These are phyloP conservation scores for Thalassarche chlororhynchos DNA, from an alignment of 2,113 vertebrate genomes.

Conservation along the genomic window DNA sequence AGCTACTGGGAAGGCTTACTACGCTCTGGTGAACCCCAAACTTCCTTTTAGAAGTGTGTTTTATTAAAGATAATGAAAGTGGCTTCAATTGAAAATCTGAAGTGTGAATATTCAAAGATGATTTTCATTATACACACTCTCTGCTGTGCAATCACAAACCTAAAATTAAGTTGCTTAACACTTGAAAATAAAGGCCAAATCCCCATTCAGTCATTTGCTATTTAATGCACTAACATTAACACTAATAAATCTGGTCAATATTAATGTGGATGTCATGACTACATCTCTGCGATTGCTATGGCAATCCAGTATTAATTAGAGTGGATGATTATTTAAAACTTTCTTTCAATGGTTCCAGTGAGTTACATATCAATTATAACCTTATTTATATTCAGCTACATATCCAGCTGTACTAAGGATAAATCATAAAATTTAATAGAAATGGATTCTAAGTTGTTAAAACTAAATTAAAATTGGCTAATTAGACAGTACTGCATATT, in stretches of 20 bases:
- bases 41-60: neutral
- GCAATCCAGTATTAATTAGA: conserved; percentile 11
- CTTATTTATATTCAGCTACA: neutral
- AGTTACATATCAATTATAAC: conserved; percentile 37
- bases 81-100: neutral
- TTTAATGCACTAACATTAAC: conserved; percentile 19
- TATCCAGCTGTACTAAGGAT: neutral
- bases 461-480: conserved; percentile 7
- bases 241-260: conserved; percentile 4
- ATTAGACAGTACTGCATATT: neutral
- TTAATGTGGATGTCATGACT: neutral
- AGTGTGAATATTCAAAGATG: neutral
- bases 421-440: conserved; percentile 1
- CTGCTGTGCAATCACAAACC: neutral
- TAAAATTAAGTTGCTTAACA: neutral
- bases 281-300: neutral
- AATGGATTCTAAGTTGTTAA: neutral
- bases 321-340: neutral
- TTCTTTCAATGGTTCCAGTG: neutral
- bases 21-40: neutral
- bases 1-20: neutral
- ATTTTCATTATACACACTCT: neutral
- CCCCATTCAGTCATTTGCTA: neutral
- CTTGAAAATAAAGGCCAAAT: conserved; percentile 28
- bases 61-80: neutral